These are phyloP conservation scores for Buathra laborator DNA, from an alignment of 2,888 invertebrate species.

Conservation along the genomic window DNA sequence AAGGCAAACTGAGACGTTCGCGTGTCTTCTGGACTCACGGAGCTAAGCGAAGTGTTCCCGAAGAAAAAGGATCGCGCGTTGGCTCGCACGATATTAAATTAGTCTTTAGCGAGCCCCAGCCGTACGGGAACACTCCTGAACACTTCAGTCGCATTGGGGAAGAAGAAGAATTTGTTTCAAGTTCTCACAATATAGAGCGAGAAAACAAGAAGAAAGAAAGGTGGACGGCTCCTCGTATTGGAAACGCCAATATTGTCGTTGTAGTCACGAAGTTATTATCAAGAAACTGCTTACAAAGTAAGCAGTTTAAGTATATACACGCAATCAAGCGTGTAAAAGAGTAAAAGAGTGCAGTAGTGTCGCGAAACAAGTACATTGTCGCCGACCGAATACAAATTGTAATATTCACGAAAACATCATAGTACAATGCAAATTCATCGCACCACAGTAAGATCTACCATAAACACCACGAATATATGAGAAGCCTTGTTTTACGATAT, in stretches of 20 bases:
- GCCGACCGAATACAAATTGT: not conserved
- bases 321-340: not conserved
- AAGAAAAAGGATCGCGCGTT: too few relatives aligned
- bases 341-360: not conserved
- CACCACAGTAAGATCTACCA: not conserved
- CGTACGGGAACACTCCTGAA: too few relatives aligned
- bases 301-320: not conserved
- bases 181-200: too few relatives aligned
- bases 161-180: too few relatives aligned
- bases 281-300: not conserved
- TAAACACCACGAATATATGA: not conserved
- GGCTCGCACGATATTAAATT: too few relatives aligned
- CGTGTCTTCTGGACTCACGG: too few relatives aligned
- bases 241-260: not conserved
- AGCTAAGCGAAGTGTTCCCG: too few relatives aligned
- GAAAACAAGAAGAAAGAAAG: too few relatives aligned
- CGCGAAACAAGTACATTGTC: conserved; percentile 28
- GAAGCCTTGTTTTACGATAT: not conserved
- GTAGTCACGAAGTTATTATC: not conserved
- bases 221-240: too few relatives aligned
- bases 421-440: not conserved
- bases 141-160: too few relatives aligned
- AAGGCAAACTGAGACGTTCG: too few relatives aligned
- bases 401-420: not conserved
- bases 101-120: too few relatives aligned